Percentiles rank a stretch among this genome's conserved stretches.
Conservation (phyloP, 2,113 vertebrate species). For the Callipepla californica region DNA sequence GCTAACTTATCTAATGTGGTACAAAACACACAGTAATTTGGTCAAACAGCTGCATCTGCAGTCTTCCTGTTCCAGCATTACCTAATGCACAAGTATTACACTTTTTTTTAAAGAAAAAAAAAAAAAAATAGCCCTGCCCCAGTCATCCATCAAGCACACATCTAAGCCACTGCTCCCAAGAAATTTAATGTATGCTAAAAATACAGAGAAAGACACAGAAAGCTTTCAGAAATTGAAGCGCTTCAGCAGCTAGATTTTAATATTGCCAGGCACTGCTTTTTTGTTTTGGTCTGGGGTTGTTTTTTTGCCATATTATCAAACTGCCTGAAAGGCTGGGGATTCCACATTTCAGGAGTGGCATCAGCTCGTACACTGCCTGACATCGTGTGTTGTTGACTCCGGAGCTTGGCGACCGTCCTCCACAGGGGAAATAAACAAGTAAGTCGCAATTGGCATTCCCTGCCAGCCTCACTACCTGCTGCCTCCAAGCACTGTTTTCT, state of each 20-base stretch:
- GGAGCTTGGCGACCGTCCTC: neutral
- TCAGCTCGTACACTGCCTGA: neutral
- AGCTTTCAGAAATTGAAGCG: constrained; percentile 33
- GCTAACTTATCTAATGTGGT: neutral
- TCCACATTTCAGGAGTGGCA: fast-evolving
- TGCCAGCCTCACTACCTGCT: constrained; percentile 4
- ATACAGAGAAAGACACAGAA: constrained; percentile 34
- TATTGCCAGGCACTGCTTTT: neutral
- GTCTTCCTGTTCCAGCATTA: neutral
- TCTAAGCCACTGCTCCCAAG: neutral
- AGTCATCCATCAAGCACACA: constrained; percentile 28
- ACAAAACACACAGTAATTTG: neutral
- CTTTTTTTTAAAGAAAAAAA: fast-evolving
- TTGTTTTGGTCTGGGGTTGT: too few relatives aligned
- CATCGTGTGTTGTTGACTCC: neutral
- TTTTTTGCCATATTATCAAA: constrained; percentile 23
- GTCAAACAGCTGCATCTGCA: neutral
- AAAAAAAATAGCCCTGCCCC: neutral
- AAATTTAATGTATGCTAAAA: constrained; percentile 29
- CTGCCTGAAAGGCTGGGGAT: constrained; percentile 32
- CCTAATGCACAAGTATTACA: neutral
- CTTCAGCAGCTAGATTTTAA: constrained; percentile 19
- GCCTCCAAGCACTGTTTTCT: constrained; percentile 29
- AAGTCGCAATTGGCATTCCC: neutral
- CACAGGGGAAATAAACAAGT: neutral